A percentile compares a stretch with the other conserved stretches of the same genome.
Conservation (phyloP, 1,140 invertebrate species). For the Conus betulinus region DNA sequence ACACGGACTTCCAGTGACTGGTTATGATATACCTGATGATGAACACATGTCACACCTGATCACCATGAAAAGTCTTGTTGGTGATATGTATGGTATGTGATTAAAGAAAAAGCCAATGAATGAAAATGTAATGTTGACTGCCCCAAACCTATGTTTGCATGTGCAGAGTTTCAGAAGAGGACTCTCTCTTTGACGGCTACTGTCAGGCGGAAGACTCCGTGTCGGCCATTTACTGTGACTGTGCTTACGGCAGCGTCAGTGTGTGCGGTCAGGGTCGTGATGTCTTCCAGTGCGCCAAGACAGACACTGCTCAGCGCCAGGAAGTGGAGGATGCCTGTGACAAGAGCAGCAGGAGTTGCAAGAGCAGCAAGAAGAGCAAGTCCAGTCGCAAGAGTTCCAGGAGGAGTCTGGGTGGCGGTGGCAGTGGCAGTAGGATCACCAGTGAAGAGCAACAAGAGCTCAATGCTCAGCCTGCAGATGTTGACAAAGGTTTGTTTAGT, state of each 20-base stretch:
- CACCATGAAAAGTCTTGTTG: too few relatives aligned
- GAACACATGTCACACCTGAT: too few relatives aligned
- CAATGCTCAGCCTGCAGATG: neutral
- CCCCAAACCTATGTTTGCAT: neutral
- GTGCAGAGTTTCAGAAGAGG: slow-evolving; percentile 46
- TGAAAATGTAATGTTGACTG: too few relatives aligned
- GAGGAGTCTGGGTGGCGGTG: neutral
- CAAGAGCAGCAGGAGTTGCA: slow-evolving; percentile 1
- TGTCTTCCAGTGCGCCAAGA: slow-evolving; percentile 46
- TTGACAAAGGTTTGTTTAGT: neutral
- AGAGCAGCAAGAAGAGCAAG: slow-evolving; percentile 13
- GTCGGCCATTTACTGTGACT: slow-evolving; percentile 53
- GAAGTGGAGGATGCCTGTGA: slow-evolving; percentile 23
- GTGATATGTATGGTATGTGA: too few relatives aligned
- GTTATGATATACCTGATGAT: too few relatives aligned
- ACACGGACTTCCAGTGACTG: too few relatives aligned
- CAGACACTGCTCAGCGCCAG: slow-evolving; percentile 22
- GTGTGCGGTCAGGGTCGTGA: slow-evolving; percentile 51
- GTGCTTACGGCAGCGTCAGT: slow-evolving; percentile 31
- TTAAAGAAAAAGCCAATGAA: too few relatives aligned
- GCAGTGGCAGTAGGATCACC: neutral
- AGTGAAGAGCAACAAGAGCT: neutral
- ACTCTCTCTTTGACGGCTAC: slow-evolving; percentile 54
- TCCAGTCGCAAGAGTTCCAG: neutral
- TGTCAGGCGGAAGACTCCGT: slow-evolving; percentile 35